Base-by-base conservation (phyloP, 2,113 vertebrate genomes). In the Labeo catla region DNA sequence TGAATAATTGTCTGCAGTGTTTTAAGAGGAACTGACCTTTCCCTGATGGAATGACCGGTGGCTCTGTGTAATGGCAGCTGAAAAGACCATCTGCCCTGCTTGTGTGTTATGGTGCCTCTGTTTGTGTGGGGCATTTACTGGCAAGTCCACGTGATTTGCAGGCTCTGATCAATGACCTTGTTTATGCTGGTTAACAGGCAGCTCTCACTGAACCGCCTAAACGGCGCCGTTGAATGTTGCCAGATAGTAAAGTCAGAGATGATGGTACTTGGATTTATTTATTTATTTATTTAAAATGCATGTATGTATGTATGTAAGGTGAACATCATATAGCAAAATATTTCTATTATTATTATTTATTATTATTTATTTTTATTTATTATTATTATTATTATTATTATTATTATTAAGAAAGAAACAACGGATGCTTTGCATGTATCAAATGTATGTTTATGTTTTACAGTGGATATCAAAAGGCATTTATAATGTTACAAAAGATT, bases 51-150 rank as follows among this genome's bases (percentile, higher is more conserved):
- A 76, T 83, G 88, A 78, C 84, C 86, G 43, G 43, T 83, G 76
- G 63, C 78, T 72, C 49, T 73, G 66, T 79, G 45, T 76, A 70
- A 68, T 80, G 65, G 65, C 68, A 84, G 81, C 84, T 79, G 57
- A 87, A 87, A 61, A 87, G 86, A 84, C 73, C 86, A 89, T 90
- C 86, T 90, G 88, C 70, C 81, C 45, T 65, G n/a, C 28, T 49
- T 72, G 76, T 87, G 85, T 76, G 83, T 54, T 61, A 28, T 13
- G n/a, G 43, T 77, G 81, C 47, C 61, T n/a, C 52, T 80, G 54
- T 80, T 63, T 23, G 39, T 80, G 34, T 63, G 57, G 77, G 28
- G 49, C 76, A 77, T 77, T 77, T 54, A 80, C 54, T 61, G 36
- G 77, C 76, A 77, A 36, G 45, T 19, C 76, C 49, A 77, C 15